Percentiles rank a stretch among this genome's conserved stretches.
Conservation (phyloP, 2,113 vertebrate species). For the Puntigrus tetrazona region DNA sequence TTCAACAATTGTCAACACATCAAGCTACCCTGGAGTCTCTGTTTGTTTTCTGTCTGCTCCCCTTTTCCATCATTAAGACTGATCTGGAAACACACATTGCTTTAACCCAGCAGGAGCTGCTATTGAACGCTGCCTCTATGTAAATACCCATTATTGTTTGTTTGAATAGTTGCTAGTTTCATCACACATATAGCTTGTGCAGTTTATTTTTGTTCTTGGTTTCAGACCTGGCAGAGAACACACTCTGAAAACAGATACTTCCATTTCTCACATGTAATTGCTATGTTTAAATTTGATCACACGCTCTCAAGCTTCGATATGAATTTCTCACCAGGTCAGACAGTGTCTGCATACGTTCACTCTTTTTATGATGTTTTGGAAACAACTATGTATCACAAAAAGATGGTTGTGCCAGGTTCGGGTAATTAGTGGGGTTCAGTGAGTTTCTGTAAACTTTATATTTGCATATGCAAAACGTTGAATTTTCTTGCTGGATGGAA, state of each 20-base stretch:
- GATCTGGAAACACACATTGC: conserved; percentile 10
- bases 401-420: background rate
- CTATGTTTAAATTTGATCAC: background rate
- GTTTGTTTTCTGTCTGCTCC: conserved; percentile 1
- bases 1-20: background rate
- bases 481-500: background rate
- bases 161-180: background rate
- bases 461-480: conserved; percentile 7
- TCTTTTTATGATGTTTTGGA: conserved; percentile 16
- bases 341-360: background rate
- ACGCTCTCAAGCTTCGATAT: no score
- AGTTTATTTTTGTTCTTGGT: background rate
- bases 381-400: background rate
- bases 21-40: background rate
- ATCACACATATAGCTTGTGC: background rate
- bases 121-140: conserved; percentile 11
- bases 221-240: background rate
- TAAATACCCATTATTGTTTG: conserved; percentile 13
- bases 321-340: background rate
- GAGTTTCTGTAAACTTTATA: background rate
- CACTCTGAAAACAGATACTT: background rate
- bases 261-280: background rate
- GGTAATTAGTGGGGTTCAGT: conserved; percentile 5
- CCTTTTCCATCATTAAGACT: conserved; percentile 16
- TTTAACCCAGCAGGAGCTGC: conserved; percentile 23